Percentiles rank a stretch among this genome's conserved stretches.
Conservation (phyloP, 2,888 invertebrate genomes). For the Tinea pellionella region DNA sequence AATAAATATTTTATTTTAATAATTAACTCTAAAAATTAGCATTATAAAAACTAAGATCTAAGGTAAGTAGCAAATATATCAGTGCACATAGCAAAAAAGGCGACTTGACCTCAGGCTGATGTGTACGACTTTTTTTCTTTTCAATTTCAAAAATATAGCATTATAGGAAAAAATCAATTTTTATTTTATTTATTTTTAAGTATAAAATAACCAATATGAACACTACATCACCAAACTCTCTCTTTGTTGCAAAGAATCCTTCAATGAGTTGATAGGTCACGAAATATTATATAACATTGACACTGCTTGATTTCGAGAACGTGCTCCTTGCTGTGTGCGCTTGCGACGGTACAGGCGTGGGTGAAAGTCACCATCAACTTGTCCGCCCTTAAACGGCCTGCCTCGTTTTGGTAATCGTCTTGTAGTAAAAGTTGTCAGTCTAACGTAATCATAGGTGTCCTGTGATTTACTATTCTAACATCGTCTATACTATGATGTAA, state of each 20-base stretch:
- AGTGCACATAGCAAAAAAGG: too few relatives aligned
- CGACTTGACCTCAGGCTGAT: too few relatives aligned
- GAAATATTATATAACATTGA: background rate
- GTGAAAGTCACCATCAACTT: conserved; percentile 38
- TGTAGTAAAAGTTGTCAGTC: conserved; percentile 17
- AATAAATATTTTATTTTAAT: too few relatives aligned
- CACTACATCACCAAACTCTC: background rate
- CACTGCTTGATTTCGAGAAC: background rate
- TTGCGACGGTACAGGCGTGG: conserved; percentile 20
- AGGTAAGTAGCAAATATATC: too few relatives aligned
- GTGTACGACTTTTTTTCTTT: too few relatives aligned
- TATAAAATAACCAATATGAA: too few relatives aligned
- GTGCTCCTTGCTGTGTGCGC: background rate
- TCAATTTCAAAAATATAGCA: too few relatives aligned
- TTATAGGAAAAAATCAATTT: too few relatives aligned
- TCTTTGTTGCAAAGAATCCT: conserved; percentile 2
- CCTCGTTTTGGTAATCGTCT: conserved; percentile 26
- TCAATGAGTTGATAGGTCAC: conserved; percentile 11
- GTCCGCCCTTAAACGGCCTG: conserved; percentile 28
- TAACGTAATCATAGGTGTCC: conserved; percentile 6
- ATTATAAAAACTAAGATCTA: too few relatives aligned
- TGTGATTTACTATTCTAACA: conserved; percentile 10
- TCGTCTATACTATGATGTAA: background rate
- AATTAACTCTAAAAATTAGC: too few relatives aligned
- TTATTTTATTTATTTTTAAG: too few relatives aligned